Conservation (phyloP, 1,140 invertebrate genomes). For the Gerris buenoi region DNA sequence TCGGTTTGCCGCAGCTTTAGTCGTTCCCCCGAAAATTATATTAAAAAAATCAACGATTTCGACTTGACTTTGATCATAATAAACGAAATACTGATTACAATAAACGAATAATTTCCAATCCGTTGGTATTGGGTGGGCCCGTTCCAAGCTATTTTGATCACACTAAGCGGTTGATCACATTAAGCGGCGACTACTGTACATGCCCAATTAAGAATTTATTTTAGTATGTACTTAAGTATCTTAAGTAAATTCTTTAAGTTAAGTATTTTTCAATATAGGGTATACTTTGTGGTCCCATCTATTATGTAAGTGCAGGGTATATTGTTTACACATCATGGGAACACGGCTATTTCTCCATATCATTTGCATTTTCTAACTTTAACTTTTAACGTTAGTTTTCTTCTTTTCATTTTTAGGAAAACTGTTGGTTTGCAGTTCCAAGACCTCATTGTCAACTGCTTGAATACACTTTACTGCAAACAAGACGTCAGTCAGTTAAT, state of each 20-base stretch:
- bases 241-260: not conserved
- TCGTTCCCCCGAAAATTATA: too few relatives aligned
- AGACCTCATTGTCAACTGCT: conserved; percentile 47
- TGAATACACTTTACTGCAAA: conserved; percentile 50
- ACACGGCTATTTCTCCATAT: conserved; percentile 8
- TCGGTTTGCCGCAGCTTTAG: too few relatives aligned
- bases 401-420: conserved; percentile 38
- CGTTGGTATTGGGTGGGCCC: too few relatives aligned
- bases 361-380: conserved; percentile 18
- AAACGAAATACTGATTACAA: too few relatives aligned
- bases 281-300: not conserved
- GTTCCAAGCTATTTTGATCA: too few relatives aligned
- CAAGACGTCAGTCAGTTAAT: conserved; percentile 40
- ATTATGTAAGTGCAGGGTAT: not conserved
- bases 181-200: too few relatives aligned
- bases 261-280: not conserved
- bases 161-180: too few relatives aligned
- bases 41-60: too few relatives aligned
- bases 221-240: not conserved
- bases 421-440: conserved; percentile 45
- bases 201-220: too few relatives aligned
- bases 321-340: not conserved
- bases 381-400: too few relatives aligned
- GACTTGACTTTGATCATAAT: too few relatives aligned
- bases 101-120: too few relatives aligned